These are phyloP conservation scores for Nyctalus aviator DNA, from an alignment of 2,797 vertebrate genomes.

Conservation along the genomic window DNA sequence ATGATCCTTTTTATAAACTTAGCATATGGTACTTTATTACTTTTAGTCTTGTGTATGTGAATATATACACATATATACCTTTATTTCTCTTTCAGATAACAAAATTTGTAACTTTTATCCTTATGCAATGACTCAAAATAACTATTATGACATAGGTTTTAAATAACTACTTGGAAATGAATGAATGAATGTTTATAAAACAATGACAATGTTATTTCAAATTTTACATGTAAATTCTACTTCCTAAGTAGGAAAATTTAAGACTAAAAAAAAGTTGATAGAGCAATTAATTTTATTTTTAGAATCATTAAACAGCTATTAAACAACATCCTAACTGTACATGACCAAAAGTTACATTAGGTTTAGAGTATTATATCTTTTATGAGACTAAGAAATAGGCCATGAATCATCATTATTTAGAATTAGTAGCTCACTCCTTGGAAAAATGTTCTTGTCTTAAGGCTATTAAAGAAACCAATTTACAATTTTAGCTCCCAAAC, in stretches of 20 bases:
- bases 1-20: background rate
- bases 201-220: constrained; percentile 26
- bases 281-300: constrained; percentile 45
- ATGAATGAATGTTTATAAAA: constrained; percentile 26
- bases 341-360: background rate
- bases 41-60: background rate
- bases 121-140: constrained; percentile 23
- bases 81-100: constrained; percentile 12
- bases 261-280: background rate
- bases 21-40: background rate
- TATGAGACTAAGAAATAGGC: background rate
- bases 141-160: background rate
- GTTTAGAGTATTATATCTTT: background rate
- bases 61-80: background rate
- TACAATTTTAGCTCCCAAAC: constrained; percentile 24
- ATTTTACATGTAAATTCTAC: constrained; percentile 11
- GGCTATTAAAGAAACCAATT: background rate
- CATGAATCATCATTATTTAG: constrained; percentile 35
- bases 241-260: constrained; percentile 3
- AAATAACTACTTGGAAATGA: constrained; percentile 32
- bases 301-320: background rate
- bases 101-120: constrained; percentile 4
- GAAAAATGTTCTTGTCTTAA: constrained; percentile 17
- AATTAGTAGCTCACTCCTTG: background rate
- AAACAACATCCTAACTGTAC: constrained; percentile 35